Evolutionary conservation across 2,888 invertebrate species (phyloP).

Genomic region (Eupithecia pulchellata): DNA sequence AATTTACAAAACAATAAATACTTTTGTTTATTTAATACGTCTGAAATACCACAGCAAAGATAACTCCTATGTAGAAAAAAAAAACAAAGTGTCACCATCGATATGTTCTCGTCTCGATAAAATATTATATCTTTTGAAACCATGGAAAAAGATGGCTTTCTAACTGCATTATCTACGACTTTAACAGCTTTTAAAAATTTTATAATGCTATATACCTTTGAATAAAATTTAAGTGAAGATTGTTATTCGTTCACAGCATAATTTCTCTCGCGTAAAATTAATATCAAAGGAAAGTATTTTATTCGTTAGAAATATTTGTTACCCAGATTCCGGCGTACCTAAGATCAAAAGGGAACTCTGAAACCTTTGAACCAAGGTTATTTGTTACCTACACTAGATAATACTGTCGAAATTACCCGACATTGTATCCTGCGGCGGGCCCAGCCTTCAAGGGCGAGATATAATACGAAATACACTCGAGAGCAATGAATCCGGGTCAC

Average conservation of each 20-base stretch:
- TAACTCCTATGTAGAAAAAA: too few relatives aligned
- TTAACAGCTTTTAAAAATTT: background rate
- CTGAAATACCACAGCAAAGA: background rate
- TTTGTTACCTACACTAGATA: background rate
- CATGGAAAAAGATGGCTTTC: background rate
- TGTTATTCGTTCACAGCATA: background rate
- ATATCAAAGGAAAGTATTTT: constrained; percentile 11
- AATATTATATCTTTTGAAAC: background rate
- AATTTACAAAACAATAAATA: too few relatives aligned
- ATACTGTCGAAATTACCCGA: background rate
- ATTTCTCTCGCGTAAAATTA: background rate
- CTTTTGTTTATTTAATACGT: background rate
- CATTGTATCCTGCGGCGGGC: background rate
- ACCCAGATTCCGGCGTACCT: background rate
- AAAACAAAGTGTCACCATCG: background rate
- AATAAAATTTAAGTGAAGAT: background rate
- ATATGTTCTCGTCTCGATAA: background rate
- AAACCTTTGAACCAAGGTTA: background rate
- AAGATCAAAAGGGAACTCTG: background rate
- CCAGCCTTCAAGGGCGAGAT: background rate
- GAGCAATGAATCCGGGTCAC: too few relatives aligned
- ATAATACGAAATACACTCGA: too few relatives aligned
- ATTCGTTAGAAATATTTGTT: constrained; percentile 1
- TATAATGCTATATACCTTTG: background rate
- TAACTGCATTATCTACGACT: background rate